Base-by-base conservation (phyloP, 2,888 invertebrate species). In the Ennomos quercinarius region DNA sequence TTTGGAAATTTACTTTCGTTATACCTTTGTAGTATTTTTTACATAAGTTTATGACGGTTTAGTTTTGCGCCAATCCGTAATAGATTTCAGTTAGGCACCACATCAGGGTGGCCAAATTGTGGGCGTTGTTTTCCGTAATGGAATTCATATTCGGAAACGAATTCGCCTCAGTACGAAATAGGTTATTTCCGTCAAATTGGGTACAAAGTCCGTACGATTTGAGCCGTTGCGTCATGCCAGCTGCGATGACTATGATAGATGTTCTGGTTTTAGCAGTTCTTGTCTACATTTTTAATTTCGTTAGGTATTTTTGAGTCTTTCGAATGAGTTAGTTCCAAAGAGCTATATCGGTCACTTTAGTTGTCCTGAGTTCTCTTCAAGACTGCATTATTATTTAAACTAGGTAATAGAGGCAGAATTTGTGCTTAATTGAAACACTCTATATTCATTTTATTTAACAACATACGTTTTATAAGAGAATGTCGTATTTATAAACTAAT, bases 111-210 rank as follows among this genome's bases (percentile, higher is more conserved):
- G 45, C 63, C 62, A 78, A 82, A 82, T 81, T 77, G 77, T 76
- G 42, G 76, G 77, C 62, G 73, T 76, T 80, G 83, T 79, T 84
- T 83, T 81, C 76, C 74, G 74, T 80, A 84, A 84, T 83, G 76
- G 77, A 77, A 77, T 82, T 79, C 68, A 51, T 64, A 70, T 72
- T 70, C 66, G 71, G 71, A 71, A 63, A 53, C 56, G 49, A 62
- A 70, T 65, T 65, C 43, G 61, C 64, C 60, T 59, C 51, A 43
- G 59, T 56, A 51, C 57, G 51, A 62, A 64, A 64, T 68, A 63
- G 65, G 62, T 64, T 69, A 64, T 69, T 65, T 65, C 68, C 51
- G 57, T 49, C 57, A 61, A 66, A 68, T 66, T 61, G 62, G 61
- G 60, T 53, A 60, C 66, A 45, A 65, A 64, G 67, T 62, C 64